A percentile compares a stretch with the other conserved stretches of the same genome.
These are phyloP conservation scores for Engystomops pustulosus DNA, from an alignment of 2,113 vertebrate genomes.

Conservation along the genomic window DNA sequence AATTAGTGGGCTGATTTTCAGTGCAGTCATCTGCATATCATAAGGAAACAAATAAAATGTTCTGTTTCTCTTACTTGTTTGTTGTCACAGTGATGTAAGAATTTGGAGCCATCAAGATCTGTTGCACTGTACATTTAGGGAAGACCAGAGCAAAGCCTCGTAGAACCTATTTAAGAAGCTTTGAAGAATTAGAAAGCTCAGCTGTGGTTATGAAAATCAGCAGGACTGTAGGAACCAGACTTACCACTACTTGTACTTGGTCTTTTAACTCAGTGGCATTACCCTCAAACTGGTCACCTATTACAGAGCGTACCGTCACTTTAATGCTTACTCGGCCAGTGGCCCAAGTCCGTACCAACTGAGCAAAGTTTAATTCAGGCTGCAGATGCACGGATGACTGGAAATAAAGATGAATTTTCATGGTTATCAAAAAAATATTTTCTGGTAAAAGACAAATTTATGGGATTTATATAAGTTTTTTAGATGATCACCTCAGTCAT, in stretches of 20 bases:
- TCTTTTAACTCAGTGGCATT: constrained; percentile 66
- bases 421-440: background rate
- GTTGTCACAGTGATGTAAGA: constrained; percentile 70
- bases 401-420: background rate
- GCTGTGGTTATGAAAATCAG: background rate
- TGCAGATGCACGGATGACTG: constrained; percentile 69
- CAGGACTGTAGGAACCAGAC: background rate
- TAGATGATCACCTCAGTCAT: constrained; percentile 67
- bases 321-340: constrained; percentile 70
- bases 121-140: constrained; percentile 61
- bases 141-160: constrained; percentile 69
- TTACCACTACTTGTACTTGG: constrained; percentile 76
- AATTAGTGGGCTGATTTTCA: background rate
- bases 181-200: background rate
- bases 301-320: constrained; percentile 68
- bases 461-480: background rate
- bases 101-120: constrained; percentile 73
- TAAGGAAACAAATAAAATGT: background rate
- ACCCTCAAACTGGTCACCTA: constrained; percentile 67
- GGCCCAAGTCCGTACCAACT: constrained; percentile 68
- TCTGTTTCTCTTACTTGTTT: constrained; percentile 71
- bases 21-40: background rate
- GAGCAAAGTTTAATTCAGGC: constrained; percentile 70
- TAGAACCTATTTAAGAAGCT: constrained; percentile 68
- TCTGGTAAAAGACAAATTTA: background rate